A percentile compares a stretch with the other conserved stretches of the same genome.
Conservation (phyloP, 2,888 invertebrate genomes). For the Gari tellinella region DNA sequence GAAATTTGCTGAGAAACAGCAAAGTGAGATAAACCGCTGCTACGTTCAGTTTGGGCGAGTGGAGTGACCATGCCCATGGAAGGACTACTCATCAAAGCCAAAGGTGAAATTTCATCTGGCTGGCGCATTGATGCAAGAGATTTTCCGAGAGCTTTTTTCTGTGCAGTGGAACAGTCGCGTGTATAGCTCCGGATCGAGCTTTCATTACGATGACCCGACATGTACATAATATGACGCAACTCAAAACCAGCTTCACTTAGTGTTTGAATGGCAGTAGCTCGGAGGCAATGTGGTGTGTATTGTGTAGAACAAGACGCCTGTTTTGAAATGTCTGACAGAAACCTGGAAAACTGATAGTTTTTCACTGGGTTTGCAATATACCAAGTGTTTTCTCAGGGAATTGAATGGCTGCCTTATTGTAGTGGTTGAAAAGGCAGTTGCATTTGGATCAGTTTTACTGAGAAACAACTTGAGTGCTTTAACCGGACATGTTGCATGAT, state of each 20-base stretch:
- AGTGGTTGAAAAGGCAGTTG: conserved; percentile 5
- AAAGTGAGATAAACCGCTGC: background rate
- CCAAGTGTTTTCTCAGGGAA: conserved; percentile 1
- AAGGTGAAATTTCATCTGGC: conserved; percentile 12
- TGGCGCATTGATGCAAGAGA: background rate
- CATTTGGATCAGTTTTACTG: conserved; percentile 6
- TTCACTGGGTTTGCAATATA: too few species aligned
- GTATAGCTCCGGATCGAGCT: conserved; percentile 8
- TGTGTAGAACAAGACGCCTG: too few species aligned
- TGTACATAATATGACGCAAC: conserved; percentile 6
- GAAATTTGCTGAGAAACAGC: conserved; percentile 9
- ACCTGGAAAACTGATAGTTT: too few species aligned
- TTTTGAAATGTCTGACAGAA: too few species aligned
- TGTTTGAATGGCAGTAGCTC: too few species aligned
- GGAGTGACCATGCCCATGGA: background rate
- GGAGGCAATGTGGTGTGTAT: too few species aligned
- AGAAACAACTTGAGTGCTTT: conserved; percentile 12
- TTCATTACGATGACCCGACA: conserved; percentile 11
- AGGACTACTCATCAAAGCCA: too few species aligned
- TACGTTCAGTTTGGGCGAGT: background rate
- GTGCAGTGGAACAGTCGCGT: background rate
- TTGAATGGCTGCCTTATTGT: conserved; percentile 10
- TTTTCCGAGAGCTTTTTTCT: conserved; percentile 5
- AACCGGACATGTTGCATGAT: conserved; percentile 1
- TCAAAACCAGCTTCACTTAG: conserved; percentile 7